Conservation (phyloP, 2,113 vertebrate species). For the Microcebus tavaratra region DNA sequence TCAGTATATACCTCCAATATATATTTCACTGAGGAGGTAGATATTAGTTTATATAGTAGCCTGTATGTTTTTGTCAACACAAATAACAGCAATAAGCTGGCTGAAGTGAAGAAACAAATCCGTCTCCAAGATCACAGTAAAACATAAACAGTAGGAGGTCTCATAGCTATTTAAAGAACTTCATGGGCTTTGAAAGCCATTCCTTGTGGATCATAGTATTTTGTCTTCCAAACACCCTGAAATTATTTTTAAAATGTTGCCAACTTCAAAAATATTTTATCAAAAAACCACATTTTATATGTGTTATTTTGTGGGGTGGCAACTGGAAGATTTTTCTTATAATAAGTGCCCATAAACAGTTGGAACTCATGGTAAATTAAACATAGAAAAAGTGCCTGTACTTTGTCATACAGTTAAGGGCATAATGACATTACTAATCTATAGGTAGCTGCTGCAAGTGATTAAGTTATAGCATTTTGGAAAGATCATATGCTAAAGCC, state of each 20-base stretch:
- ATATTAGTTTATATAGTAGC: constrained; percentile 53
- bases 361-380: neutral
- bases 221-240: constrained; percentile 28
- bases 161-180: constrained; percentile 76
- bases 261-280: constrained; percentile 61
- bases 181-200: constrained; percentile 71
- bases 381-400: neutral
- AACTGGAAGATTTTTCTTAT: constrained; percentile 19
- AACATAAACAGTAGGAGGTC: constrained; percentile 61
- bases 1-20: neutral
- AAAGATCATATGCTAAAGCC: neutral
- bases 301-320: constrained; percentile 33
- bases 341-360: neutral
- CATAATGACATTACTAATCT: neutral
- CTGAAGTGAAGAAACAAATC: constrained; percentile 41
- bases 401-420: neutral
- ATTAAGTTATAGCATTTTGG: neutral
- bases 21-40: constrained; percentile 26
- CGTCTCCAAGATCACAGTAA: constrained; percentile 69
- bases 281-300: neutral
- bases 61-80: constrained; percentile 27
- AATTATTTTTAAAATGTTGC: constrained; percentile 66
- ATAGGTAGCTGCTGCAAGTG: neutral
- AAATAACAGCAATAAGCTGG: constrained; percentile 57
- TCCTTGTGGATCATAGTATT: constrained; percentile 46